These are phyloP conservation scores for Leptodactylus fuscus DNA, from an alignment of 2,113 vertebrate genomes.

Conservation along the genomic window DNA sequence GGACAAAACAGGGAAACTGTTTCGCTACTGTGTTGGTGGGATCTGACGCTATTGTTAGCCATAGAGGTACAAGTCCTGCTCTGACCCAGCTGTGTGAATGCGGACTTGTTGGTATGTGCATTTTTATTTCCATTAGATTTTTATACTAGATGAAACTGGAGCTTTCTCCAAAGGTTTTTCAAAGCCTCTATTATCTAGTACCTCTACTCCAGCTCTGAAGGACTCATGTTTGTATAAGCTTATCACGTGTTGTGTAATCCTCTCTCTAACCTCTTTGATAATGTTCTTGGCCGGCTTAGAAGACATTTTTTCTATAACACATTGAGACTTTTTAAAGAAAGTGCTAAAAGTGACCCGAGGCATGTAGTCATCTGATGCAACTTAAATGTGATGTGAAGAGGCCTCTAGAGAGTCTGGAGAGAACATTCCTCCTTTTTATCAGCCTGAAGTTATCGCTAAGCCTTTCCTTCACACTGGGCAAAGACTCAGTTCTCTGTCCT, in stretches of 20 bases:
- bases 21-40: not conserved
- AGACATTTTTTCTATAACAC: slow-evolving; percentile 18
- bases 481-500: not conserved
- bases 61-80: not conserved
- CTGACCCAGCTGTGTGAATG: not conserved
- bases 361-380: slow-evolving; percentile 25
- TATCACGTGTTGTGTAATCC: slow-evolving; percentile 37
- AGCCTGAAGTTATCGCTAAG: not conserved
- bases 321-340: slow-evolving; percentile 1
- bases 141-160: no score
- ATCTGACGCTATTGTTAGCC: not conserved
- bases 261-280: slow-evolving; percentile 7
- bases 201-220: not conserved
- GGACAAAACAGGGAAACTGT: no score
- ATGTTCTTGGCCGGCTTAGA: not conserved
- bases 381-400: slow-evolving; percentile 15
- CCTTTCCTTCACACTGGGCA: not conserved
- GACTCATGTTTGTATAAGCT: slow-evolving; percentile 21
- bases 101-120: not conserved
- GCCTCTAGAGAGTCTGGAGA: not conserved
- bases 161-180: not conserved
- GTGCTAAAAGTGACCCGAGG: slow-evolving; percentile 16
- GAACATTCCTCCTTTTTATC: slow-evolving; percentile 20
- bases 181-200: slow-evolving; percentile 14
- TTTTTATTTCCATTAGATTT: not conserved